These are phyloP conservation scores for Apoda limacodes DNA, from an alignment of 2,888 invertebrate species.

Conservation along the genomic window DNA sequence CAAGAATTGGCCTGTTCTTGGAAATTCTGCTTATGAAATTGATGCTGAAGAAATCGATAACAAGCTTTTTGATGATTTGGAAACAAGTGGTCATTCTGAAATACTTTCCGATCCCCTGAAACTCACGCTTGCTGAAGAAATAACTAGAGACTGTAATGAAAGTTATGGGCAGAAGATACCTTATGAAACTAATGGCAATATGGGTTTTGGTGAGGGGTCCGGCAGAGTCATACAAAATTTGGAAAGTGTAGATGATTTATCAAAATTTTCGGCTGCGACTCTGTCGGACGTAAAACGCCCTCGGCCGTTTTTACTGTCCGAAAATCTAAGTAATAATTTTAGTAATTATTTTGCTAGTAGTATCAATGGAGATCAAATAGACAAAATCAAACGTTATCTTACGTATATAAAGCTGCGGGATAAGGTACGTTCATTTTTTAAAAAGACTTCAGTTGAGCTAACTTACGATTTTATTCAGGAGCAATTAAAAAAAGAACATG, in stretches of 20 bases:
- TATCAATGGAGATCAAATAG: constrained; percentile 26
- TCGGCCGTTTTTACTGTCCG: constrained; percentile 60
- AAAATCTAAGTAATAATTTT: constrained; percentile 25
- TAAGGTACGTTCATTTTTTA: constrained; percentile 47
- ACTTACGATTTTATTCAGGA: constrained; percentile 26
- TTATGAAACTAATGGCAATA: constrained; percentile 59
- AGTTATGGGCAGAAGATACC: constrained; percentile 28
- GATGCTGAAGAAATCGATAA: constrained; percentile 21
- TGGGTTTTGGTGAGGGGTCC: constrained; percentile 71
- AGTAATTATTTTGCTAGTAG: constrained; percentile 18
- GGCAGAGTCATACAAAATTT: constrained; percentile 67
- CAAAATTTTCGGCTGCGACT: constrained; percentile 67
- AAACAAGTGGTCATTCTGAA: constrained; percentile 13
- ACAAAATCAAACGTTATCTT: constrained; percentile 29
- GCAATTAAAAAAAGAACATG: constrained; percentile 23
- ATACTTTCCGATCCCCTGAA: constrained; percentile 27
- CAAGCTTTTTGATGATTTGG: constrained; percentile 30
- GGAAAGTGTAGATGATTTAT: constrained; percentile 40
- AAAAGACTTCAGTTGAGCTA: constrained; percentile 37
- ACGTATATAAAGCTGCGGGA: constrained; percentile 38
- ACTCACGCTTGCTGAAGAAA: constrained; percentile 46
- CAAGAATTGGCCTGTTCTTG: constrained; percentile 42
- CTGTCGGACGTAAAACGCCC: constrained; percentile 70
- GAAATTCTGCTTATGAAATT: constrained; percentile 12
- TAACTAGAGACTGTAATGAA: constrained; percentile 30